Conservation (phyloP, 1,140 invertebrate genomes). For the Lineus longissimus region DNA sequence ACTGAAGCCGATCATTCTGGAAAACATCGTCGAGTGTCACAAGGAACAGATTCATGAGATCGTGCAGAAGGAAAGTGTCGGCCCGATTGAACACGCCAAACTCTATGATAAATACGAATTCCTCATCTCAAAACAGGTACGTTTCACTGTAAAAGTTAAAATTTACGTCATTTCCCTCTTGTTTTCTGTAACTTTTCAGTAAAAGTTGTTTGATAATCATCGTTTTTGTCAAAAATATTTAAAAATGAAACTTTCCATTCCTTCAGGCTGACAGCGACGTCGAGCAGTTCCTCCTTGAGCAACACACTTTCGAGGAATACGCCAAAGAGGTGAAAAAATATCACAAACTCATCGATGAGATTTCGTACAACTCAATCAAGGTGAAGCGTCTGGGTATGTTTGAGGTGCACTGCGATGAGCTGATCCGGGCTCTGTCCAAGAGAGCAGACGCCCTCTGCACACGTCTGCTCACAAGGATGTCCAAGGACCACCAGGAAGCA, state of each 20-base stretch:
- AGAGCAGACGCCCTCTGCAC: constrained; percentile 68
- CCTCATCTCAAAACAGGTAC: constrained; percentile 72
- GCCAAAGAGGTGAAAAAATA: constrained; percentile 50
- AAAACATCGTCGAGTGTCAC: constrained; percentile 46
- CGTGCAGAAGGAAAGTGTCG: constrained; percentile 42
- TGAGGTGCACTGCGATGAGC: constrained; percentile 74
- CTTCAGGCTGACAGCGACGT: constrained; percentile 61
- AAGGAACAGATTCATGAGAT: constrained; percentile 41
- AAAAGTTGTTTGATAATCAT: too few species aligned
- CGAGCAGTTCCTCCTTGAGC: constrained; percentile 64
- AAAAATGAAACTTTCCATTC: background rate
- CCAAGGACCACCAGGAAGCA: constrained; percentile 72
- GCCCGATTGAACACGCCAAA: constrained; percentile 47
- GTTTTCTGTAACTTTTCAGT: too few species aligned
- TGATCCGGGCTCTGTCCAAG: constrained; percentile 70
- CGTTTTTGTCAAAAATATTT: too few species aligned
- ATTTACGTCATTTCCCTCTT: background rate
- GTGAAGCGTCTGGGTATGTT: constrained; percentile 75
- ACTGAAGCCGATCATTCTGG: constrained; percentile 48
- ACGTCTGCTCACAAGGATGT: constrained; percentile 70
- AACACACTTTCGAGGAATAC: constrained; percentile 52
- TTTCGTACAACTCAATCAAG: constrained; percentile 49
- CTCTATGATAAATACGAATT: constrained; percentile 70
- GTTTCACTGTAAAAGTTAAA: background rate
- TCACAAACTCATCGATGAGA: constrained; percentile 48